These are phyloP conservation scores for Calcarius lapponicus DNA, from an alignment of 2,797 vertebrate genomes.

Conservation along the genomic window DNA sequence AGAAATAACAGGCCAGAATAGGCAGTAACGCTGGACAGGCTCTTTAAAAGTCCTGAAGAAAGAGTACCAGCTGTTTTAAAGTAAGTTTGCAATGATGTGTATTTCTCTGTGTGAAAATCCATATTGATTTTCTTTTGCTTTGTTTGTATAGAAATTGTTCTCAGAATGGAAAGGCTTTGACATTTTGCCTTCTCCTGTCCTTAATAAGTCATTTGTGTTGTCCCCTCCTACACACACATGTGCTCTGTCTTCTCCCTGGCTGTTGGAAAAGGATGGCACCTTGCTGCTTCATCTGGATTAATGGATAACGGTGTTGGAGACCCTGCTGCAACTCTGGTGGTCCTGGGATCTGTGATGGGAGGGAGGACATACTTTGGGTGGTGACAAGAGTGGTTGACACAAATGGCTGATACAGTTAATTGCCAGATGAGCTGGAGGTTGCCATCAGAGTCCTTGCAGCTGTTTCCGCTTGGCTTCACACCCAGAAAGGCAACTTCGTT, in stretches of 20 bases:
- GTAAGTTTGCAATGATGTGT: background rate
- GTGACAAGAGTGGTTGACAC: background rate
- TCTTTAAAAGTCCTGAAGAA: background rate
- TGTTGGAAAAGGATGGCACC: background rate
- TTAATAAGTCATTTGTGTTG: conserved; percentile 18
- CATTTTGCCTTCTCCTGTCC: conserved; percentile 24
- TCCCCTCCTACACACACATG: background rate
- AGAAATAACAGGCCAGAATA: background rate
- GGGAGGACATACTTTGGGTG: background rate
- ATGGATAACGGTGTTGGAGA: background rate
- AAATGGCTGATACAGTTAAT: background rate
- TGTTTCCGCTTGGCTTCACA: background rate
- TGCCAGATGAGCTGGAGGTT: background rate
- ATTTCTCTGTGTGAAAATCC: conserved; percentile 25
- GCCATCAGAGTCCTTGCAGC: background rate
- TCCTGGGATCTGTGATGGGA: background rate
- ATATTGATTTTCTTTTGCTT: conserved; percentile 41
- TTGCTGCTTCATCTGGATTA: background rate
- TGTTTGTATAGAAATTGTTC: conserved; percentile 31
- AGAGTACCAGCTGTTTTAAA: background rate
- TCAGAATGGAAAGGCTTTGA: conserved; percentile 34
- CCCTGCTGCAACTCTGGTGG: background rate
- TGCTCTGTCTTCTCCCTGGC: background rate
- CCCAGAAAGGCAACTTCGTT: background rate
- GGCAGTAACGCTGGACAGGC: background rate